phyloP scores from a whole-genome alignment of 37 sponge, comb jelly and placozoan genomes.

The Corticium candelabrum region DNA sequence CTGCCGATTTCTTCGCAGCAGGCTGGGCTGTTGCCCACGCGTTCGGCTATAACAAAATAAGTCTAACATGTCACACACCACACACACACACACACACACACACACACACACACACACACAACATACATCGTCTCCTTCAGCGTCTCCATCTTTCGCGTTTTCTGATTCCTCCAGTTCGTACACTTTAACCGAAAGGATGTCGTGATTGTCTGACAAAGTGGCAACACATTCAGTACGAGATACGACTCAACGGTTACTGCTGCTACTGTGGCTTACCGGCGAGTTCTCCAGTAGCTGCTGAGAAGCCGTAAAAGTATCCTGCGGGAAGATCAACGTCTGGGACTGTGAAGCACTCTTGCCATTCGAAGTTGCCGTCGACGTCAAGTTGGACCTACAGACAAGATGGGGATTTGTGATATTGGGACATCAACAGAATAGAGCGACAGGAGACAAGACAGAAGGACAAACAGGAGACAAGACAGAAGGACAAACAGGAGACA shows the following conservation, averaged over 20 bases:
- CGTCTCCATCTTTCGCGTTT: neutral
- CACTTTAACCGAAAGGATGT: conserved; percentile 56
- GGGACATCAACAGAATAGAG: too few species aligned
- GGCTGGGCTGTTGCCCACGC: neutral
- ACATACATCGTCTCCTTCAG: neutral
- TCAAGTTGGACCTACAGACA: conserved; percentile 11
- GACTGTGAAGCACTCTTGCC: conserved; percentile 66
- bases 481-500: too few species aligned
- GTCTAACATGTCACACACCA: too few species aligned
- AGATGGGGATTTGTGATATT: neutral
- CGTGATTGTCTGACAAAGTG: conserved; percentile 66
- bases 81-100: too few species aligned
- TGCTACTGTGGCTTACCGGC: conserved; percentile 41
- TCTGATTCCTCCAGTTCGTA: conserved; percentile 45
- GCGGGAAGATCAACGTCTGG: conserved; percentile 66
- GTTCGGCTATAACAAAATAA: too few species aligned
- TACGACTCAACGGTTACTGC: neutral
- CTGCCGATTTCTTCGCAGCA: neutral
- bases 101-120: too few species aligned
- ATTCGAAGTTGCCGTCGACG: conserved; percentile 50
- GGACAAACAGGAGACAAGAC: too few species aligned
- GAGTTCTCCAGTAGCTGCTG: conserved; percentile 89
- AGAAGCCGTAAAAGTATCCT: conserved; percentile 83
- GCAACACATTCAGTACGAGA: neutral
- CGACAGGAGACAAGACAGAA: too few species aligned